These are phyloP conservation scores for Eulemur rufifrons DNA, from an alignment of 2,113 vertebrate genomes.

Conservation along the genomic window DNA sequence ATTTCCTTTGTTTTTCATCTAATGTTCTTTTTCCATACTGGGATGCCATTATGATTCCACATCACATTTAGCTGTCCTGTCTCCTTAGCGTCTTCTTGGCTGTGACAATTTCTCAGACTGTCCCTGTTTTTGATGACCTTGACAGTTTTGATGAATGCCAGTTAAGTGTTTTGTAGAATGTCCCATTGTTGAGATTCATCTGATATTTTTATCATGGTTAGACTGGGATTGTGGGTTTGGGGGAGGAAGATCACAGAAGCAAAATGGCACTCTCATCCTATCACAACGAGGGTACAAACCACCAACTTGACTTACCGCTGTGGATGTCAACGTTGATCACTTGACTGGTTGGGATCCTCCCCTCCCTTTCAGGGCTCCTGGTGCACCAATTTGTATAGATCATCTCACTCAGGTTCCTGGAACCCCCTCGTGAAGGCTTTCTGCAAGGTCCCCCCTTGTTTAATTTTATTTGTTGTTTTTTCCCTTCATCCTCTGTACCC, in stretches of 20 bases:
- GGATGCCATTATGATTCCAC: background rate
- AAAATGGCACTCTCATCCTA: background rate
- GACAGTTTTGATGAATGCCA: background rate
- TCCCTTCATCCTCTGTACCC: background rate
- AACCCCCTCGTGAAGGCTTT: background rate
- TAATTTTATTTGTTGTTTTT: background rate
- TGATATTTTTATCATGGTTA: background rate
- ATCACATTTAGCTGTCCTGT: background rate
- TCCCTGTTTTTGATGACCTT: background rate
- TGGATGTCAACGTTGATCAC: background rate
- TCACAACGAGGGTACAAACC: too few species aligned
- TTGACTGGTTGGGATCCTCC: background rate
- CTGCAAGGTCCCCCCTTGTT: too few species aligned
- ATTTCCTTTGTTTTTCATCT: background rate
- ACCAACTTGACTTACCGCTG: rapidly evolving
- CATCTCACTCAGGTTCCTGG: background rate
- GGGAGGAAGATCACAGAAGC: background rate
- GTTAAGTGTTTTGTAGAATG: background rate
- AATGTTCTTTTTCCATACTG: too few species aligned
- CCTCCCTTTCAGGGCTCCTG: background rate
- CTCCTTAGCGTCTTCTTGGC: background rate
- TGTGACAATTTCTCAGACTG: background rate
- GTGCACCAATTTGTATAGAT: rapidly evolving
- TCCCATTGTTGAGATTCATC: background rate
- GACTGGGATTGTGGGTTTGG: background rate